These are phyloP conservation scores for Dromiciops gliroides DNA, from an alignment of 2,113 vertebrate species.

Conservation along the genomic window DNA sequence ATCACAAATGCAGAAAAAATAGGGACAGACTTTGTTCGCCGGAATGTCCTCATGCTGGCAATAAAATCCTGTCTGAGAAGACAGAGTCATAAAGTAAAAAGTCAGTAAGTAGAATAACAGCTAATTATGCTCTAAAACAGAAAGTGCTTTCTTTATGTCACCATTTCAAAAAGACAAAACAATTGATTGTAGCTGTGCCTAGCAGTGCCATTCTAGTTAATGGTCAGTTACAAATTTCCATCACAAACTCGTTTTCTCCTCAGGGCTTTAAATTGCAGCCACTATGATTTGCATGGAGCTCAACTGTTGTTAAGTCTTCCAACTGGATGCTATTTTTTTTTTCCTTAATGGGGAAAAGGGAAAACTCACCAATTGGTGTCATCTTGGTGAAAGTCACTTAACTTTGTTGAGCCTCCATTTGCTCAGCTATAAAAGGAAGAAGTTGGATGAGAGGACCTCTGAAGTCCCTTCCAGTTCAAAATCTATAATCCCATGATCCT, in stretches of 20 bases:
- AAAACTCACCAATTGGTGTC: neutral
- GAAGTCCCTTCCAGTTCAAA: neutral
- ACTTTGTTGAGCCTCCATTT: neutral
- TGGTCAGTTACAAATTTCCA: slow-evolving; percentile 59
- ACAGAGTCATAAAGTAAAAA: slow-evolving; percentile 77
- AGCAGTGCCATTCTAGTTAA: slow-evolving; percentile 51
- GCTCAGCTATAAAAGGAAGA: neutral
- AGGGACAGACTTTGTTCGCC: slow-evolving; percentile 58
- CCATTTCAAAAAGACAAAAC: slow-evolving; percentile 54
- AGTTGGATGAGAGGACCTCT: neutral
- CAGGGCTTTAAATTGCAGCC: slow-evolving; percentile 1
- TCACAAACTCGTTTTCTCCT: slow-evolving; percentile 63
- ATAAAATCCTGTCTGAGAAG: slow-evolving; percentile 78
- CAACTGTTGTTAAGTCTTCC: slow-evolving; percentile 46
- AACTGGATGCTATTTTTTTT: slow-evolving; percentile 26
- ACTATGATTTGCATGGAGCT: slow-evolving; percentile 31
- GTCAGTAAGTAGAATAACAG: slow-evolving; percentile 73
- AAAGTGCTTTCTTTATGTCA: slow-evolving; percentile 67
- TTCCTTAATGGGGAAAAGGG: neutral
- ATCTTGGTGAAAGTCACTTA: neutral
- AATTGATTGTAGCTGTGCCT: slow-evolving; percentile 42
- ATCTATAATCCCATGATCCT: neutral
- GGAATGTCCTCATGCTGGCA: slow-evolving; percentile 66
- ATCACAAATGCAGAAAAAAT: slow-evolving; percentile 57
- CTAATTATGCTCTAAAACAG: slow-evolving; percentile 76